phyloP scores from a whole-genome alignment of 2,888 invertebrate species.

The Aphelenchoides bicaudatus region DNA sequence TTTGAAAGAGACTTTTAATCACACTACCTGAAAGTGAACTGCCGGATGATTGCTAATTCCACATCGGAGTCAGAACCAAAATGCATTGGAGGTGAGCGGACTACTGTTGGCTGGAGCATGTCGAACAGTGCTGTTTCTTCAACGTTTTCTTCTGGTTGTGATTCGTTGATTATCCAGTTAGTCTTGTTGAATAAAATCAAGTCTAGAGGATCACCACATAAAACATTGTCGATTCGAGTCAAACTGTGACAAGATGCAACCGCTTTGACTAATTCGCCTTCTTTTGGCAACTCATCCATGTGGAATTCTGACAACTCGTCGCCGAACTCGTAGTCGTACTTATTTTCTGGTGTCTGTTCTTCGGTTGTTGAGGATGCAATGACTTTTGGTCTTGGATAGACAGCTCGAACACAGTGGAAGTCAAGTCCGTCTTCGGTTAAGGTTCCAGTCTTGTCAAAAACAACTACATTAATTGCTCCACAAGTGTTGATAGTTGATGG shows the following conservation, averaged over 20 bases:
- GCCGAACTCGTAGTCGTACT: conserved; percentile 30
- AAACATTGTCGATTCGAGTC: conserved; percentile 73
- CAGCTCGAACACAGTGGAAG: conserved; percentile 45
- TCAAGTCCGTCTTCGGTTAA: conserved; percentile 61
- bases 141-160: conserved; percentile 34
- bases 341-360: background rate
- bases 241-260: conserved; percentile 54
- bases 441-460: conserved; percentile 65
- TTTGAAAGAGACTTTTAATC: background rate
- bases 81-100: conserved; percentile 46
- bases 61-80: conserved; percentile 44
- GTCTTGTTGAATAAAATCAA: conserved; percentile 66
- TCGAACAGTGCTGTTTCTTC: conserved; percentile 63
- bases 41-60: conserved; percentile 64
- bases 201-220: conserved; percentile 90
- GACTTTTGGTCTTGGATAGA: conserved; percentile 21
- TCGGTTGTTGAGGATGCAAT: too few species aligned
- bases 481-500: conserved; percentile 65
- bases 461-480: conserved; percentile 63
- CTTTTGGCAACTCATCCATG: conserved; percentile 39
- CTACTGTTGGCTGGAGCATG: conserved; percentile 63
- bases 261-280: conserved; percentile 49
- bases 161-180: conserved; percentile 62
- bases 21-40: conserved; percentile 63
- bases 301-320: conserved; percentile 46